These are phyloP conservation scores for Ctenosaura bakeri DNA, from an alignment of 2,797 vertebrate genomes.

Conservation along the genomic window DNA sequence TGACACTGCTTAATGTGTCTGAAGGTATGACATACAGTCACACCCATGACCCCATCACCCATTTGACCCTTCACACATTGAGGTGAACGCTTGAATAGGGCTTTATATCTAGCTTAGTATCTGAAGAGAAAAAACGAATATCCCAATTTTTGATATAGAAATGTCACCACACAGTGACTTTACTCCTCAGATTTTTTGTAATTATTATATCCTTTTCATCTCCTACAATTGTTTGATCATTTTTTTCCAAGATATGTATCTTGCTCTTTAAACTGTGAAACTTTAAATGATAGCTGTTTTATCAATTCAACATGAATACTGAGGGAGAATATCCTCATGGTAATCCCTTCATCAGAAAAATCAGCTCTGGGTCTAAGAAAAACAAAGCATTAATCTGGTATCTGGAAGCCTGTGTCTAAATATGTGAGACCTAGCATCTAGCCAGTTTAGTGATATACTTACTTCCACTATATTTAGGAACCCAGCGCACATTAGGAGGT, in stretches of 20 bases:
- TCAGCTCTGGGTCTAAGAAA: neutral
- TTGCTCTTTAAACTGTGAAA: neutral
- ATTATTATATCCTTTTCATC: neutral
- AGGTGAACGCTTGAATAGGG: neutral
- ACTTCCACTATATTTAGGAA: conserved; percentile 99
- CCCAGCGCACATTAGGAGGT: conserved; percentile 96
- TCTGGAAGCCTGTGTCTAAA: too few species aligned
- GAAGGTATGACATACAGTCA: too few species aligned
- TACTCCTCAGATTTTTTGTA: neutral
- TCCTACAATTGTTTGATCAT: neutral
- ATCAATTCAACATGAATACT: neutral
- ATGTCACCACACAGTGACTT: neutral
- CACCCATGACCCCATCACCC: too few species aligned
- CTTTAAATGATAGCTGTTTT: neutral
- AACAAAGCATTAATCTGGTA: neutral
- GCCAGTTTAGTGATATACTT: conserved; percentile 69
- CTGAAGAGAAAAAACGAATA: neutral
- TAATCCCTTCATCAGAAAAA: neutral
- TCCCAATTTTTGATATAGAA: neutral
- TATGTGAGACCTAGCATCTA: neutral
- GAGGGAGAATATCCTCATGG: too few species aligned
- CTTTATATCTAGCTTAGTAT: neutral
- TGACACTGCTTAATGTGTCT: too few species aligned
- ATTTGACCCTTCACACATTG: too few species aligned
- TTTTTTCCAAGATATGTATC: neutral